These are phyloP conservation scores for Cyclura pinguis DNA, from an alignment of 2,797 vertebrate genomes.

Conservation along the genomic window DNA sequence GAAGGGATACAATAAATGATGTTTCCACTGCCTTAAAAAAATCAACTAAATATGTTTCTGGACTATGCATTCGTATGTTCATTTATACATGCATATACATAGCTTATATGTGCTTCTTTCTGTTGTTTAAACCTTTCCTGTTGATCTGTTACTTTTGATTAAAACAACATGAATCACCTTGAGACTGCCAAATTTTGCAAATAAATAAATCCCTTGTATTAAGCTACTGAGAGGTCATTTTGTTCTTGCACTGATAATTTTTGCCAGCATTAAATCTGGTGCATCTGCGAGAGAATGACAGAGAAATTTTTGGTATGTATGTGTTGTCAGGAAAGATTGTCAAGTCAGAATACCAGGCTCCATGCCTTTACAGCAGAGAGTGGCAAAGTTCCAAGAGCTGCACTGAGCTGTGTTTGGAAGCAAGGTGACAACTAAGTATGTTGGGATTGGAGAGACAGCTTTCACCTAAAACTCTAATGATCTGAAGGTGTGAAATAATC, in stretches of 20 bases:
- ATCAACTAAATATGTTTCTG: not conserved
- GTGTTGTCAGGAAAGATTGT: not conserved
- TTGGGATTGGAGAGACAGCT: not conserved
- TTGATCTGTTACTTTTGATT: not conserved
- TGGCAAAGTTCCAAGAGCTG: not conserved
- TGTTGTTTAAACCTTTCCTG: not conserved
- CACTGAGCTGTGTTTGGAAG: not conserved
- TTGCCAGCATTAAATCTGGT: constrained; percentile 46
- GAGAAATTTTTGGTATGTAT: not conserved
- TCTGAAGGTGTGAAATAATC: not conserved
- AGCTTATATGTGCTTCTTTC: not conserved
- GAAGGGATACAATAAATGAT: not conserved
- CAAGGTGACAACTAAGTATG: constrained; percentile 3
- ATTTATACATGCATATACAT: no score
- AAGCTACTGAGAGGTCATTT: not conserved
- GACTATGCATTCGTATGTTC: not conserved
- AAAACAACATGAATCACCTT: not conserved
- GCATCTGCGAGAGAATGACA: constrained; percentile 9
- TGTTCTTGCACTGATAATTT: not conserved
- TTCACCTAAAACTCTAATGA: not conserved
- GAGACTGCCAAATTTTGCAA: not conserved
- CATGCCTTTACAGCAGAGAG: not conserved
- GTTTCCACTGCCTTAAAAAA: no score
- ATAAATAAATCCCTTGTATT: not conserved
- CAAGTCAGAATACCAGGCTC: not conserved